Evolutionary conservation across 2,888 invertebrate species (phyloP).

Genomic region (Aporophyla lueneburgensis): DNA sequence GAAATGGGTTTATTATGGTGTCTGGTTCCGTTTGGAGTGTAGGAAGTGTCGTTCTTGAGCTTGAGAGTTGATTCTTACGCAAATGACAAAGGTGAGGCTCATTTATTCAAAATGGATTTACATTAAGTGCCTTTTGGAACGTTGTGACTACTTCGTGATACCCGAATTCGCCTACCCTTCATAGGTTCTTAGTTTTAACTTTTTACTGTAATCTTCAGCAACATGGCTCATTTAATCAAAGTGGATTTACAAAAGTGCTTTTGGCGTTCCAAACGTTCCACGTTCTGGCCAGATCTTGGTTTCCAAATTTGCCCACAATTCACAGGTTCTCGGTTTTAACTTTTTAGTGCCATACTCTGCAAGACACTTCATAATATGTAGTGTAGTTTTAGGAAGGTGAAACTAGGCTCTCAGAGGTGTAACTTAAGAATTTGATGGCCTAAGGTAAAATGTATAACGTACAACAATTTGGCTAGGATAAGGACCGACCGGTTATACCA

Average conservation of each 20-base stretch:
- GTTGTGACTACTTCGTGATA: background rate
- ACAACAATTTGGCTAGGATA: background rate
- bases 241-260: background rate
- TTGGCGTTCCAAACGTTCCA: background rate
- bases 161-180: background rate
- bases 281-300: background rate
- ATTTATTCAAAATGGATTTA: slow-evolving; percentile 1
- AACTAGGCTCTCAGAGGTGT: background rate
- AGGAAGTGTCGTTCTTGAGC: slow-evolving; percentile 51
- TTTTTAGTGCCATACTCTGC: background rate
- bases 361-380: too few relatives aligned
- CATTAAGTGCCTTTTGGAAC: background rate
- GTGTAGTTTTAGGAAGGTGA: too few relatives aligned
- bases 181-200: background rate
- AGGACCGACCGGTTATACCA: background rate
- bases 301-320: background rate
- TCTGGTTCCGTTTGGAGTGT: slow-evolving; percentile 57
- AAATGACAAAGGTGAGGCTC: slow-evolving; percentile 25
- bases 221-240: background rate
- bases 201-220: background rate
- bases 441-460: background rate
- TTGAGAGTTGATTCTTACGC: slow-evolving; percentile 43
- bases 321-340: background rate
- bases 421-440: background rate
- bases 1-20: slow-evolving; percentile 54